Evolutionary conservation across 2,797 vertebrate species (phyloP), one percentile per base, ranked within the genome.

Genomic region (Macropus fuliginosus): DNA sequence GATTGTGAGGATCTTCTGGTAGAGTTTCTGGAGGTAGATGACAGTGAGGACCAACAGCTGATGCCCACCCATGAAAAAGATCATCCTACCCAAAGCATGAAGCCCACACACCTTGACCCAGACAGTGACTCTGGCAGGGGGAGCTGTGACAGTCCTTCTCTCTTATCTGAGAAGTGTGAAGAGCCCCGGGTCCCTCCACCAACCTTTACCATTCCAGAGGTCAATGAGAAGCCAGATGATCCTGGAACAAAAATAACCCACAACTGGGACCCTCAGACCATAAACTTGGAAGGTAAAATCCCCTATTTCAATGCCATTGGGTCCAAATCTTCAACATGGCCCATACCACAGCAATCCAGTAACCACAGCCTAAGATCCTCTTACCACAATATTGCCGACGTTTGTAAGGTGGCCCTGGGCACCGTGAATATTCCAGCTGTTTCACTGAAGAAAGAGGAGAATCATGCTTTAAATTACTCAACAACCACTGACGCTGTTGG

Each of bases 121-220:
- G 99, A 99, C 98, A 99, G 95, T 2, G 99, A 99, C 97, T 99
- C 99, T 0, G 99, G 99, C 62, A 98, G 99, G 21, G 99, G 99
- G 91, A 99, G 99, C 98, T 99, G 99, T 31, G 99, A 99, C 95
- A 99, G 99, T 96, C 99, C 98, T 97, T 99, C 99, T 12, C 98
- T 99, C 94, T 98, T 99, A 95, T 98, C 99, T 94, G 99, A 99
- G 92, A 99, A 99, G 96, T 98, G 98, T 95, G 98, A 98, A 2
- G 98, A 98, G 5, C 55, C 98, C 31, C 98, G 14, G 1, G 13
- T 93, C 34, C 95, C 94, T 59, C 98, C 95, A 5, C 96, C 97
- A 50, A 50, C 59, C 54, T 94, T 96, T 54, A 97, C 98, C 40
- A 95, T 59, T 91, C 95, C 97, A 6, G 96, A 96, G n/a, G 0